A percentile compares a stretch with the other conserved stretches of the same genome.
Conservation (phyloP, 2,888 invertebrate species). For the Metopia argyrocephala region DNA sequence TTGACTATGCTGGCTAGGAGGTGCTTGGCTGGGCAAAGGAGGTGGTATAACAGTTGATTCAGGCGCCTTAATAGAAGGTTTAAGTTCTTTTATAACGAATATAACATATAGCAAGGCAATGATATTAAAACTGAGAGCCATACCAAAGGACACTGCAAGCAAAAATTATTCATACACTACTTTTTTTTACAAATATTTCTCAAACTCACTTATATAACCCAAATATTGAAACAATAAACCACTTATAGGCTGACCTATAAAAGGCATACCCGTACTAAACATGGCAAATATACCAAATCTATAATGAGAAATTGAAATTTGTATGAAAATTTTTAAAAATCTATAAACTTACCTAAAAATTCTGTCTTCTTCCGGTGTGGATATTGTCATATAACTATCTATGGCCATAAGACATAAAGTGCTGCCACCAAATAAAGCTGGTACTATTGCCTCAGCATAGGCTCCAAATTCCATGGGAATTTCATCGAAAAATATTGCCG, state of each 20-base stretch:
- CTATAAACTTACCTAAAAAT: conserved; percentile 71
- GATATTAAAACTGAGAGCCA: conserved; percentile 74
- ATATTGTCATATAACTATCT: conserved; percentile 77
- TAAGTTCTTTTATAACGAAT: conserved; percentile 75
- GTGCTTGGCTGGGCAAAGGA: conserved; percentile 63
- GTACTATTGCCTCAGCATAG: conserved; percentile 76
- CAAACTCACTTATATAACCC: conserved; percentile 75
- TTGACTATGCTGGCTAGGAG: conserved; percentile 51
- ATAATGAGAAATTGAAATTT: background rate
- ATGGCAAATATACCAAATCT: conserved; percentile 78
- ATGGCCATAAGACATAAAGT: conserved; percentile 78
- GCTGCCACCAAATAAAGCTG: conserved; percentile 76
- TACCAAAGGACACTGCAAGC: conserved; percentile 74
- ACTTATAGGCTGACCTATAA: conserved; percentile 75
- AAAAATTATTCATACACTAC: background rate
- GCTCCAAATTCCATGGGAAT: conserved; percentile 78
- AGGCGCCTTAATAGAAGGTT: conserved; percentile 55
- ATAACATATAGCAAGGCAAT: conserved; percentile 76
- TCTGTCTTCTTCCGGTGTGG: conserved; percentile 77
- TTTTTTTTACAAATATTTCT: background rate
- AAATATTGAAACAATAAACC: conserved; percentile 73
- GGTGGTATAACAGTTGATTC: conserved; percentile 39
- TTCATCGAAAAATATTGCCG: conserved; percentile 76
- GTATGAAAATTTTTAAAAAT: background rate
- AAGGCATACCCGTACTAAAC: conserved; percentile 74